These are phyloP conservation scores for Scatophagus argus DNA, from an alignment of 2,113 vertebrate genomes.

Conservation along the genomic window DNA sequence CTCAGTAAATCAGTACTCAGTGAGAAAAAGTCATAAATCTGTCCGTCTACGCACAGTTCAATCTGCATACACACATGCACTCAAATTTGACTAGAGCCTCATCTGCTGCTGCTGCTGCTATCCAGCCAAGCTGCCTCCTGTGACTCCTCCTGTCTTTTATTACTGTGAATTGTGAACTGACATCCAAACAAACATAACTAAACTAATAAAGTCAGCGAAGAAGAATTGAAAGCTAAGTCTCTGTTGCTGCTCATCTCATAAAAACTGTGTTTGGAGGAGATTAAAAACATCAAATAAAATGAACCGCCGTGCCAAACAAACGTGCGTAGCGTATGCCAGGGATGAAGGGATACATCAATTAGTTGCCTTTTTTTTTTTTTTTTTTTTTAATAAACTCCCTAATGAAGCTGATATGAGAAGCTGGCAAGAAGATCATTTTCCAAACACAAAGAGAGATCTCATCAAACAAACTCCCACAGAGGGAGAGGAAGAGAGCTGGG, in stretches of 20 bases:
- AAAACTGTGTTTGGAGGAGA: slow-evolving; percentile 49
- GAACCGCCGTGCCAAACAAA: slow-evolving; percentile 28
- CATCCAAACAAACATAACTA: slow-evolving; percentile 32
- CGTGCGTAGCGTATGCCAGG: not conserved
- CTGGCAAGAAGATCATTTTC: slow-evolving; percentile 33
- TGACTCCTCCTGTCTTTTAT: slow-evolving; percentile 40
- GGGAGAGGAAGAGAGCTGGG: not conserved
- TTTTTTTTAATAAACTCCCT: slow-evolving; percentile 25
- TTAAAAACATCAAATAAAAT: slow-evolving; percentile 53
- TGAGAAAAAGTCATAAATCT: slow-evolving; percentile 30
- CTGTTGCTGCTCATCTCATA: slow-evolving; percentile 28
- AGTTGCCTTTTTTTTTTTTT: not conserved
- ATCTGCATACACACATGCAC: slow-evolving; percentile 1
- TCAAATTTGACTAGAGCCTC: slow-evolving; percentile 28
- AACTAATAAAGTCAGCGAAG: slow-evolving; percentile 54
- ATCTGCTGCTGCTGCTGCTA: slow-evolving; percentile 18
- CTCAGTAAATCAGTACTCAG: slow-evolving; percentile 19
- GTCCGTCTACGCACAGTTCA: not conserved
- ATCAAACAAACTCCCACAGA: slow-evolving; percentile 41
- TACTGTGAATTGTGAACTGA: slow-evolving; percentile 36
- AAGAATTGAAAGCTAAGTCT: slow-evolving; percentile 44
- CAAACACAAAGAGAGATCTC: slow-evolving; percentile 16
- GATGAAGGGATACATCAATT: slow-evolving; percentile 7
- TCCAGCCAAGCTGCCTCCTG: slow-evolving; percentile 3
- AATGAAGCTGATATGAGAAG: slow-evolving; percentile 56